Conservation (phyloP, 2,888 invertebrate species). For the Nemotelus pantherinus region DNA sequence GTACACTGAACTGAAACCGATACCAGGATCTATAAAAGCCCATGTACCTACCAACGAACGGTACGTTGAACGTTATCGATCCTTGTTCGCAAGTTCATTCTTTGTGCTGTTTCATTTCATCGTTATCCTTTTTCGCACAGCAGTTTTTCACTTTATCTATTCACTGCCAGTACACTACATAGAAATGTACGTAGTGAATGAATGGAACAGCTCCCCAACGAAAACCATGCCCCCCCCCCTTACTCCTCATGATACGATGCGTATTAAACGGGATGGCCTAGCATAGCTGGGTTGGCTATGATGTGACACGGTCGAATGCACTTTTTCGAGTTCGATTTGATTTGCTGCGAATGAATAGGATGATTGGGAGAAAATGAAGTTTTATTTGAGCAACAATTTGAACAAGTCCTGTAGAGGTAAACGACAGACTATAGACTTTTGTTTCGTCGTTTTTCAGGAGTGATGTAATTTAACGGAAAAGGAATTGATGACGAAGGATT, state of each 20-base stretch:
- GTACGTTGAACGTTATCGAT: slow-evolving; percentile 43
- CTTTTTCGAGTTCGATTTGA: background rate
- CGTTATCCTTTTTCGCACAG: no score
- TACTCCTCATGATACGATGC: background rate
- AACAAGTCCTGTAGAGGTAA: background rate
- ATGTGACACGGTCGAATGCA: background rate
- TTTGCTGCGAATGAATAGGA: background rate
- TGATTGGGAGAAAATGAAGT: background rate
- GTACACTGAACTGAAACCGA: background rate
- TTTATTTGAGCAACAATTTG: background rate
- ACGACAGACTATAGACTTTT: no score
- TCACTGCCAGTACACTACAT: no score
- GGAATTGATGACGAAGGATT: no score
- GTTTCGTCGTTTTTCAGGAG: no score
- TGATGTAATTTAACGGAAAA: no score
- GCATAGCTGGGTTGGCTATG: background rate
- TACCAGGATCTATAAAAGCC: background rate
- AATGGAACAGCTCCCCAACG: no score
- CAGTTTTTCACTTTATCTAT: no score
- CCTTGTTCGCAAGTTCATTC: slow-evolving; percentile 18
- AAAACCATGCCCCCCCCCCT: background rate
- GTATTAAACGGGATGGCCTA: no score
- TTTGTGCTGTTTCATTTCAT: background rate
- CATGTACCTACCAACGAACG: background rate
- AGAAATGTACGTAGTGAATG: no score